Evolutionary conservation across 2,113 vertebrate species (phyloP), one percentile per base, ranked within the genome.

Genomic region (Albula goreensis): DNA sequence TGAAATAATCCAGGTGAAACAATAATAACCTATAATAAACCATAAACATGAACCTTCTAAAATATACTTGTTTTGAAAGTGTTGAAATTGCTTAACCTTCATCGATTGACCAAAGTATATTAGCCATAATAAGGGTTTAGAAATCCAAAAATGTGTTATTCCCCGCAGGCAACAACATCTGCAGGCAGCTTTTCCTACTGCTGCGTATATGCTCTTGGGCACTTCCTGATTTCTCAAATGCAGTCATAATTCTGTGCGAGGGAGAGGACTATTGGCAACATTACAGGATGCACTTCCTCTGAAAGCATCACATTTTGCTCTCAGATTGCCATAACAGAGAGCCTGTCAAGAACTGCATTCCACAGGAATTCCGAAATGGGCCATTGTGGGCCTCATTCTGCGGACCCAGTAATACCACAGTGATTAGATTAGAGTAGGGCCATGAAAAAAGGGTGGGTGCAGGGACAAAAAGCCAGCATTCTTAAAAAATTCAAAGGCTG

Each of bases 361-460:
- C 31, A 41, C 56, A 63, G 56, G 81, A 83, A 83, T 63, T 83
- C 52, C 60, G 31, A 41, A 81, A 52, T 25, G 78, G 48, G 41
- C 78, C 80, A 52, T 60, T 83, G n/a, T 60, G 56, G 31, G 56
- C 56, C 70, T 60, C 12, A 48, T 51, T 60, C 12, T 74, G 70
- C 70, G 31, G 70, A 74, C 70, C n/a, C 70, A 74, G 70, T 74
- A 74, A 74, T 83, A 83, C 81, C 56, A 56, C 52, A 63, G 53
- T 83, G 56, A 57, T 83, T 83, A 60, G 52, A 83, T 83, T 83
- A 83, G 81, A 83, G 81, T 31, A 83, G 56, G 9, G 56, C 81
- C 53, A 48, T 41, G 25, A 15, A 57, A 50, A 82, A 50, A 9
- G 4, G 78, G 78, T 5, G 50, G 22, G 80, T 17, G 50, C 9